Base-by-base conservation (phyloP, 2,797 vertebrate species). In the Salmo trutta region DNA sequence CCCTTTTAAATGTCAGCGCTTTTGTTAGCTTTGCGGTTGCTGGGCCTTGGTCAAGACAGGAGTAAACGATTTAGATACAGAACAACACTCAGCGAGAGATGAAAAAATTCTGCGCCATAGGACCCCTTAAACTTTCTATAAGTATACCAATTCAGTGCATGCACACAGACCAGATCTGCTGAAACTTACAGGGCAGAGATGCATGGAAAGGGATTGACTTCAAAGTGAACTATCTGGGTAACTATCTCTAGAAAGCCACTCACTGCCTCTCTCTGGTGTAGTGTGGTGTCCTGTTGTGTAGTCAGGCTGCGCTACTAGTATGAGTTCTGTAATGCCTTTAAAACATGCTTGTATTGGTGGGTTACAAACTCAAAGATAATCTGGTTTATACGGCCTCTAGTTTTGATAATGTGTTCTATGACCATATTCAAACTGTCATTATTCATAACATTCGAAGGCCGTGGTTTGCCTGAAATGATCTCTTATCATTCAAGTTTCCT, bases 1-100 rank as follows among this genome's bases (percentile, higher is more conserved):
- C 78, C 68, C 41, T 83, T 76, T 62, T 41, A 88, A 86, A 88
- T 89, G 86, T 89, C 84, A 87, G 68, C 21, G 5, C 67, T 80
- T 88, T 78, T 31, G 65, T 76, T 86, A 31, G 51, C 75, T 86
- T 62, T 86, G 85, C 70, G 81, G 85, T 87, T 81, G 14, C 67
- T 75, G 70, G 21, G 47, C 74, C 75, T 74, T 80, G 87, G 87
- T 90, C 89, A 88, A 83, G 77, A 80, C 70, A 77, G 66, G 62
- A 72, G 75, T 54, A 69, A 73, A 77, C 72, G 64, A 76, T 36
- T 77, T 6, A 27, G 53, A 79, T 71, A 29, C n/a, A 62, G 6
- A 7, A 52, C 71, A 53, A 56, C 71, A 72, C 71, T 29, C 27
- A 56, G 14, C 29, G 10, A 47, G 10, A 76, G 21, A 64, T 24